These are phyloP conservation scores for Lasioglossum malachurum DNA, from an alignment of 2,888 invertebrate genomes.

Conservation along the genomic window DNA sequence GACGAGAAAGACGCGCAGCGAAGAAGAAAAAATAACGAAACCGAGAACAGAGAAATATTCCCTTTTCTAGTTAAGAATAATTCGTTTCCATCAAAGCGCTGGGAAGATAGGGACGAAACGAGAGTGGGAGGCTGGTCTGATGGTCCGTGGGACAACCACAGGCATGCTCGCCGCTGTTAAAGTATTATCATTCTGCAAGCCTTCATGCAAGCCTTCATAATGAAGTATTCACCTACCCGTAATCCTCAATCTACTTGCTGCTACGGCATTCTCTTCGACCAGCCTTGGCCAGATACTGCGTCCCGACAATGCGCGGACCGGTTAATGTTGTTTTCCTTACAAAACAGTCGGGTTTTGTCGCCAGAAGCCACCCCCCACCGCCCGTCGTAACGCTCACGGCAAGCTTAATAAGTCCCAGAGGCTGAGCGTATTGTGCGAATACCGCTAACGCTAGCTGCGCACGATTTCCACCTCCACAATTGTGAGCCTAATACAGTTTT, in stretches of 20 bases:
- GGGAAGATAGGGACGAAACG: not conserved
- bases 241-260: constrained; percentile 68
- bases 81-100: constrained; percentile 44
- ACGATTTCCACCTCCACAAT: not conserved
- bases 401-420: not conserved
- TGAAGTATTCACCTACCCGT: constrained; percentile 73
- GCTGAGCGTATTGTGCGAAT: not conserved
- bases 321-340: constrained; percentile 33
- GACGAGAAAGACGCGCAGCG: not conserved
- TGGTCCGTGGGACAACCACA: constrained; percentile 48
- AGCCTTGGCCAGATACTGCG: constrained; percentile 51
- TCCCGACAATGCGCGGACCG: constrained; percentile 35
- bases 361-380: not conserved
- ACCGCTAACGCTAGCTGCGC: not conserved
- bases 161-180: constrained; percentile 62
- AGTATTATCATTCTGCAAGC: constrained; percentile 72
- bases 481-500: not conserved
- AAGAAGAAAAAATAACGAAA: constrained; percentile 8
- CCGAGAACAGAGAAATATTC: constrained; percentile 58
- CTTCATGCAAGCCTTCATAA: constrained; percentile 69
- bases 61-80: constrained; percentile 64
- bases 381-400: not conserved
- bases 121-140: constrained; percentile 14
- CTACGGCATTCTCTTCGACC: constrained; percentile 61
- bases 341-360: constrained; percentile 13